Base-by-base conservation (phyloP, 2,113 vertebrate genomes). In the Prinia subflava region DNA sequence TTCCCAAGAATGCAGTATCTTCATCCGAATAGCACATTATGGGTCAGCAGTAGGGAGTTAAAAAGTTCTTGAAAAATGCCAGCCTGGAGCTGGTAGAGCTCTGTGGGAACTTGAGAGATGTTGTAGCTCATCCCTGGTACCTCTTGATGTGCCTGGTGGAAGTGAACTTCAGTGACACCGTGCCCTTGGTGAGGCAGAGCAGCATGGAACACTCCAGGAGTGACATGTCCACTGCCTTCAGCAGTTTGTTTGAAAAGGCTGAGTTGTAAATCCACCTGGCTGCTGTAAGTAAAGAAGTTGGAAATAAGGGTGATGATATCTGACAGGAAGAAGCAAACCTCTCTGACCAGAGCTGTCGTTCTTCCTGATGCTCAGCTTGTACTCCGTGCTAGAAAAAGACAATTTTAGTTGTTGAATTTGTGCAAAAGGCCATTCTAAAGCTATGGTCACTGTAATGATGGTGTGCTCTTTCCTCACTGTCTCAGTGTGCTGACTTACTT, bases 131-230 rank as follows among this genome's bases (percentile, higher is more conserved):
- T 63, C 39, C 42, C 37, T 82, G 33, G 27, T 69, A 20, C 33
- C 8, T 65, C 49, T 10, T 56, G 67, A n/a, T 57, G 13, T 7
- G 5, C 1, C 1, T 56, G 49, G 44, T 70, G 37, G 74, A 47
- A 62, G 20, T 28, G 23, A 87, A 15, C 46, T 55, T 70, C 9
- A 50, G 28, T 73, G 56, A 11, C 56, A 11, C 20, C n/a, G 41
- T 83, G 87, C 46, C 11, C 2, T 49, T 83, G 50, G n/a, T 64
- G 33, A 65, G 46, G 69, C 64, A 67, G 78, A 93, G 60, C 82
- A 81, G 81, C 39, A 3, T 22, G 59, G 28, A 46, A 3, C 0
- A 3, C 46, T 77, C 2, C 3, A 0, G 35, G 13, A 55, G 53
- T 39, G 70, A 28, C 4, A 1, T 10, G 16, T 67, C 76, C 82